Evolutionary conservation across 2,113 vertebrate species (phyloP).

Genomic region (Notothenia coriiceps): DNA sequence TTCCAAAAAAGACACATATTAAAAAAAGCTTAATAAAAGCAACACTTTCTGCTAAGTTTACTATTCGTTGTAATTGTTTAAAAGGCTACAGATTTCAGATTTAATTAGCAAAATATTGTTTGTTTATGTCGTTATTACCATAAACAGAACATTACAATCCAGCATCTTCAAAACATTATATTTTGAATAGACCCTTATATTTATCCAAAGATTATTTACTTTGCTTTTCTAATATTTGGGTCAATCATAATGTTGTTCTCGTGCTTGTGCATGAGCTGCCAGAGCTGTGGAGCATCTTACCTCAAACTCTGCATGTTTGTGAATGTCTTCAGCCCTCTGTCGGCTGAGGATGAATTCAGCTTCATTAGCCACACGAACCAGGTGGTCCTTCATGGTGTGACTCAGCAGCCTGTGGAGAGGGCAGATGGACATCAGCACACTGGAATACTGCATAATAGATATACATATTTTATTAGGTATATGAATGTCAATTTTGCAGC

Average conservation of each 20-base stretch:
- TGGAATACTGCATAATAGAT: neutral
- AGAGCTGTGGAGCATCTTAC: slow-evolving; percentile 77
- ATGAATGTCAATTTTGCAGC: neutral
- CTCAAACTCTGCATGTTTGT: slow-evolving; percentile 98
- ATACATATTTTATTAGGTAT: neutral
- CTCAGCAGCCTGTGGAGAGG: slow-evolving; percentile 89
- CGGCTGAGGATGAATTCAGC: slow-evolving; percentile 98
- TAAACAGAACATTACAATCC: neutral
- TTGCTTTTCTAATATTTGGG: neutral
- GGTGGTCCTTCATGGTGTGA: slow-evolving; percentile 99
- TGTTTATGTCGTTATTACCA: neutral
- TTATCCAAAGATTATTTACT: neutral
- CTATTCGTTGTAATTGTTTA: neutral
- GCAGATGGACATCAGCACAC: slow-evolving; percentile 28
- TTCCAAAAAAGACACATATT: neutral
- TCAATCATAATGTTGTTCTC: neutral
- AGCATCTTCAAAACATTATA: neutral
- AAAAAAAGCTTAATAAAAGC: neutral
- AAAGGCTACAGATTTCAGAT: neutral
- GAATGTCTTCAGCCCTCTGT: slow-evolving; percentile 97
- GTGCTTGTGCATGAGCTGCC: neutral
- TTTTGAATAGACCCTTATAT: neutral
- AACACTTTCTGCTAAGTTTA: neutral
- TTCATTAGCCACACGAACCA: slow-evolving; percentile 98
- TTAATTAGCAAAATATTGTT: neutral